phyloP scores from a whole-genome alignment of 1,140 invertebrate species.

The Rhopalosiphum maidis region DNA sequence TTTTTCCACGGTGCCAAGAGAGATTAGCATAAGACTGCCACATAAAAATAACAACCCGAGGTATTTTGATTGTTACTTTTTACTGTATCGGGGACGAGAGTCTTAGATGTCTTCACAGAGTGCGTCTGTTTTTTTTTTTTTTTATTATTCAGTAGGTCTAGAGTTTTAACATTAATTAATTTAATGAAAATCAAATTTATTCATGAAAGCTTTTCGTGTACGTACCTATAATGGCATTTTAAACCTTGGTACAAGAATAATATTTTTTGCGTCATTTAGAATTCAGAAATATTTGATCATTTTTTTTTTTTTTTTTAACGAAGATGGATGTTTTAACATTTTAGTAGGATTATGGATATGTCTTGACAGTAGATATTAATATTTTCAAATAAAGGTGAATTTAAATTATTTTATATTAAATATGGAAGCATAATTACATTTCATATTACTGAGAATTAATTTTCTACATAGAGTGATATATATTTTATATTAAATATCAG shows the following conservation, averaged over 20 bases:
- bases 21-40: constrained; percentile 47
- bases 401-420: constrained; percentile 6
- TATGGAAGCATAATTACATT: not conserved
- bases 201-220: constrained; percentile 38
- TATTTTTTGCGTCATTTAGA: not conserved
- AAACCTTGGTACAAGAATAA: not conserved
- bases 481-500: not conserved
- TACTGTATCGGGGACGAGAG: not conserved
- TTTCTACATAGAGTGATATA: not conserved
- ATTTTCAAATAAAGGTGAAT: not conserved
- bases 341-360: not conserved
- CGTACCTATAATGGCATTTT: not conserved
- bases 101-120: not conserved
- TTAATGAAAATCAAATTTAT: constrained; percentile 54
- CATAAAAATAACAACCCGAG: constrained; percentile 46
- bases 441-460: not conserved
- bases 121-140: not conserved
- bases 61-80: constrained; percentile 52
- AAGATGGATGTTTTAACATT: not conserved
- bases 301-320: not conserved
- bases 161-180: constrained; percentile 55
- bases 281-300: not conserved
- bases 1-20: constrained; percentile 33
- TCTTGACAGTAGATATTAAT: not conserved
- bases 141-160: not conserved